Conservation (phyloP, 2,113 vertebrate genomes). For the Spea bombifrons region DNA sequence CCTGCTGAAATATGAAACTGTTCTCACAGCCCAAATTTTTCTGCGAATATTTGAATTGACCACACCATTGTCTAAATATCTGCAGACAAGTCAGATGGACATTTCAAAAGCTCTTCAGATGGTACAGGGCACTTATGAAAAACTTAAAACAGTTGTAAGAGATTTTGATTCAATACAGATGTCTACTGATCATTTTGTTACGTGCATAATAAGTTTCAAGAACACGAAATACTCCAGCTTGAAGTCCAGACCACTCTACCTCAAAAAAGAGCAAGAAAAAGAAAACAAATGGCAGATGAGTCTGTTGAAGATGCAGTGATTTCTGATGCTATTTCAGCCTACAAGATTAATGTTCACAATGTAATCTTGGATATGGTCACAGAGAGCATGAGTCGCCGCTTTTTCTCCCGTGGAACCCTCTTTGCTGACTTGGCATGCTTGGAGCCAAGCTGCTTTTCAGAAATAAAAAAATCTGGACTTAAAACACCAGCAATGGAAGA, state of each 20-base stretch:
- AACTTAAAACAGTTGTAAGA: constrained; percentile 4
- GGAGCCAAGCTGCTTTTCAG: not conserved
- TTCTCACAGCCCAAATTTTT: too few species aligned
- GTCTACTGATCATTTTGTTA: not conserved
- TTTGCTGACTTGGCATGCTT: not conserved
- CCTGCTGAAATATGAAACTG: too few species aligned
- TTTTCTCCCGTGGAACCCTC: not conserved
- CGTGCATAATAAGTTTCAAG: not conserved
- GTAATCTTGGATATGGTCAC: not conserved
- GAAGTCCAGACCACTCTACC: too few species aligned
- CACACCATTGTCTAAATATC: too few species aligned
- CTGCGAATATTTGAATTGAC: too few species aligned
- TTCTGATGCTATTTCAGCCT: constrained; percentile 4
- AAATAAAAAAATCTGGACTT: not conserved
- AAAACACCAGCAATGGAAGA: not conserved
- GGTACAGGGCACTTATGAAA: not conserved
- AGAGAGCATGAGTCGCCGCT: not conserved
- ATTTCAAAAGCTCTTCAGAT: not conserved
- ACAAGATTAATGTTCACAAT: not conserved
- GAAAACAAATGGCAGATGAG: constrained; percentile 1
- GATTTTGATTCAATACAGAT: constrained; percentile 10
- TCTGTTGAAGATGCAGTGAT: not conserved
- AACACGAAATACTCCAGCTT: not conserved
- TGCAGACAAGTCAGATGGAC: not conserved
- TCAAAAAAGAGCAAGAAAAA: not conserved